These are phyloP conservation scores for Anser cygnoides DNA, from an alignment of 2,113 vertebrate genomes.

Conservation along the genomic window DNA sequence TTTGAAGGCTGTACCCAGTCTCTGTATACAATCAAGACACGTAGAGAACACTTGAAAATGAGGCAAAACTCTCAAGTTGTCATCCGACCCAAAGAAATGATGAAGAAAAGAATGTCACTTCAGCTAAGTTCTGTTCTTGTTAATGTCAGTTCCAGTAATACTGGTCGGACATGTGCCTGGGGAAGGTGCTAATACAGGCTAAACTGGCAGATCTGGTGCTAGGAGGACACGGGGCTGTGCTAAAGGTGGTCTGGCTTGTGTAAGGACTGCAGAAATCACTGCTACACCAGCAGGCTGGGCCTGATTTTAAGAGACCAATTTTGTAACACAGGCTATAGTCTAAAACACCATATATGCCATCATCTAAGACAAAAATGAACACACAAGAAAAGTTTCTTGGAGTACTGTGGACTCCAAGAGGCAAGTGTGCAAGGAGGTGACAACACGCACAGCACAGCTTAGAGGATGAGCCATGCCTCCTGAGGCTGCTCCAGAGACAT, in stretches of 20 bases:
- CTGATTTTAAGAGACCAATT: neutral
- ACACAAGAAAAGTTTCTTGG: neutral
- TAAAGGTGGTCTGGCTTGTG: neutral
- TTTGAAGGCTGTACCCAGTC: neutral
- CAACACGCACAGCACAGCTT: fast-evolving
- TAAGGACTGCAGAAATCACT: neutral
- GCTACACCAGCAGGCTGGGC: neutral
- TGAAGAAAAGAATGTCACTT: neutral
- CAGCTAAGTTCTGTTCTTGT: neutral
- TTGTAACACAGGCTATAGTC: neutral
- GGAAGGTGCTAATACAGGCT: neutral
- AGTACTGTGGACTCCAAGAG: neutral
- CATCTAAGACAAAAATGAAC: neutral
- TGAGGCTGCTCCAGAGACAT: neutral
- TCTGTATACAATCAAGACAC: neutral
- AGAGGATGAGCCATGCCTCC: neutral
- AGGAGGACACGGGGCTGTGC: neutral
- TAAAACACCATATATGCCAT: neutral
- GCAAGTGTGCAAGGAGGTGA: neutral
- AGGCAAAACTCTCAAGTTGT: neutral
- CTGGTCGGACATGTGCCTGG: neutral
- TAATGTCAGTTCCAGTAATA: neutral
- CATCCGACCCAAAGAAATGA: neutral
- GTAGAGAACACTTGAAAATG: neutral
- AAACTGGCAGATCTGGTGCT: neutral